Conservation (phyloP, 1,140 invertebrate genomes). For the Alviniconcha marisindica region DNA sequence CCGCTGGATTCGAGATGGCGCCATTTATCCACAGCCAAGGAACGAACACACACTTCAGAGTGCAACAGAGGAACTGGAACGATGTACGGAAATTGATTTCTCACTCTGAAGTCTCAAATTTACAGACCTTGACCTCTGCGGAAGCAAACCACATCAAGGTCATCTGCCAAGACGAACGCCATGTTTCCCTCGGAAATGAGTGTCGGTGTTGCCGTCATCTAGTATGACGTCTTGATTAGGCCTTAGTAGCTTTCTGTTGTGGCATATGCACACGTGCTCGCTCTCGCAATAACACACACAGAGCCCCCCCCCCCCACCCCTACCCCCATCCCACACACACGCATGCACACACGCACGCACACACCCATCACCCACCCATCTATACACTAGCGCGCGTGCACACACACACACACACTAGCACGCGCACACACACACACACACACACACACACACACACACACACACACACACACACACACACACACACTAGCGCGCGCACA, state of each 20-base stretch:
- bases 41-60: too few relatives aligned
- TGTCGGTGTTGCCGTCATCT: background rate
- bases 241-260: background rate
- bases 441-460: background rate
- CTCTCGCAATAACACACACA: slow-evolving; percentile 3
- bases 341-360: background rate
- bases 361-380: background rate
- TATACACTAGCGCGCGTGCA: background rate
- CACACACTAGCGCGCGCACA: slow-evolving; percentile 1
- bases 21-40: too few relatives aligned
- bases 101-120: too few relatives aligned
- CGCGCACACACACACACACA: slow-evolving; percentile 15
- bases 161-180: too few relatives aligned
- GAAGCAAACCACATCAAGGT: too few relatives aligned
- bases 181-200: too few relatives aligned
- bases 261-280: background rate
- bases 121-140: too few relatives aligned
- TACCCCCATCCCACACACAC: too few relatives aligned
- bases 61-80: too few relatives aligned
- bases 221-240: background rate
- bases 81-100: too few relatives aligned
- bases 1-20: too few relatives aligned
- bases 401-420: slow-evolving; percentile 19
- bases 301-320: too few relatives aligned
- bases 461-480: background rate